phyloP scores from a whole-genome alignment of 2,797 vertebrate species.

The Cichlasoma orientale region DNA sequence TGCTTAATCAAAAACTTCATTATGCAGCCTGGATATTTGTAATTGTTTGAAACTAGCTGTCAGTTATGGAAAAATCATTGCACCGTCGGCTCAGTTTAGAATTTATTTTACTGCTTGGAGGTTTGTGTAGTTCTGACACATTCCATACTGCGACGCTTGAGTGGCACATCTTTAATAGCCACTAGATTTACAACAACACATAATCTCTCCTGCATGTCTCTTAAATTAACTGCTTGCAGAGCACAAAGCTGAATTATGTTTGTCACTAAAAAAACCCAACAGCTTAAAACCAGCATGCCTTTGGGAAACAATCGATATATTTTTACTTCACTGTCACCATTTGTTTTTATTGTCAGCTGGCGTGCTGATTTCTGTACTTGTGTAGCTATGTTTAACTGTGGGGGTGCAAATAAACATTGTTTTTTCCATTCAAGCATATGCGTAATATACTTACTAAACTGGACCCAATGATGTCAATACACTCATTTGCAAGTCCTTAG shows the following conservation, averaged over 20 bases:
- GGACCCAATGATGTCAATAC: conserved; percentile 55
- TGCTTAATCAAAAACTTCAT: background rate
- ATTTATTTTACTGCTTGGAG: conserved; percentile 6
- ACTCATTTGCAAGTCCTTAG: conserved; percentile 55
- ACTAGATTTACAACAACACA: conserved; percentile 8
- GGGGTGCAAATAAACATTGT: background rate
- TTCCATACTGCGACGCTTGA: background rate
- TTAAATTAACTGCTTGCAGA: conserved; percentile 12
- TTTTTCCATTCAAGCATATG: background rate
- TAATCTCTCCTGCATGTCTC: background rate
- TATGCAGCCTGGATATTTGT: background rate
- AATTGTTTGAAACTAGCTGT: conserved; percentile 11
- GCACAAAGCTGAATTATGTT: background rate
- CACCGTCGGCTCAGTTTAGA: background rate
- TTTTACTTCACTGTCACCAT: background rate
- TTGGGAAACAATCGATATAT: background rate
- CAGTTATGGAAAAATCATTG: background rate
- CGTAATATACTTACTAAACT: conserved; percentile 31
- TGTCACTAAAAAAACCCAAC: background rate
- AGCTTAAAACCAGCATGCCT: no score
- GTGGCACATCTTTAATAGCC: conserved; percentile 13
- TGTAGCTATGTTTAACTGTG: background rate
- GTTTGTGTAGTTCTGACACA: conserved; percentile 3
- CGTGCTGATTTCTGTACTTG: background rate
- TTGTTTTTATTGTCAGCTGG: background rate